Percentiles rank a stretch among this genome's conserved stretches.
Conservation (phyloP, 1,140 invertebrate genomes). For the Ruditapes philippinarum region DNA sequence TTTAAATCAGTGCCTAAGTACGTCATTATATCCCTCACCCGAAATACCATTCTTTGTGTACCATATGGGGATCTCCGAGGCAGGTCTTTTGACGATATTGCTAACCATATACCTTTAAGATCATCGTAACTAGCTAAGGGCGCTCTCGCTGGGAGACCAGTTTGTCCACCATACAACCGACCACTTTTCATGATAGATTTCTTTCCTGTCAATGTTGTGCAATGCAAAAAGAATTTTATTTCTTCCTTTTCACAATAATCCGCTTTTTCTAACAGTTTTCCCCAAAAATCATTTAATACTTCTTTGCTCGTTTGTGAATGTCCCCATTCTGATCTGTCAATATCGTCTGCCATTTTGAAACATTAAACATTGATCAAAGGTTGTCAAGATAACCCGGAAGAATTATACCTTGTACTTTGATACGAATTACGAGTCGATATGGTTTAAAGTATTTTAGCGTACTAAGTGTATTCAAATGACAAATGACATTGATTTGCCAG, state of each 20-base stretch:
- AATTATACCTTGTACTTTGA: too few species aligned
- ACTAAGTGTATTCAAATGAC: too few species aligned
- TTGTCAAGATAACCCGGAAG: too few species aligned
- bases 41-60: slow-evolving; percentile 45
- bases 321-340: slow-evolving; percentile 39
- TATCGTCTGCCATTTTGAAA: background rate
- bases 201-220: slow-evolving; percentile 43
- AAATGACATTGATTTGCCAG: too few species aligned
- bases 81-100: slow-evolving; percentile 19
- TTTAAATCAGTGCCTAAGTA: slow-evolving; percentile 4
- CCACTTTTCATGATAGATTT: slow-evolving; percentile 30
- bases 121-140: slow-evolving; percentile 33
- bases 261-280: slow-evolving; percentile 32
- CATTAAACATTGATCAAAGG: too few species aligned
- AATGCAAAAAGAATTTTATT: slow-evolving; percentile 54
- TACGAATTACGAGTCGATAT: too few species aligned
- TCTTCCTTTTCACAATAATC: slow-evolving; percentile 52
- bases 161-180: slow-evolving; percentile 34
- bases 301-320: background rate
- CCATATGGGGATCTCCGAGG: slow-evolving; percentile 49
- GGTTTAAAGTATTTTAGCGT: too few species aligned
- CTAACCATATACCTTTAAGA: slow-evolving; percentile 41
- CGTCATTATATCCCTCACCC: slow-evolving; percentile 28
- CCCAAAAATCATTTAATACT: slow-evolving; percentile 53
- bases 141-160: slow-evolving; percentile 23